phyloP scores from a whole-genome alignment of 2,113 vertebrate species.

The Baryphthengus martii region DNA sequence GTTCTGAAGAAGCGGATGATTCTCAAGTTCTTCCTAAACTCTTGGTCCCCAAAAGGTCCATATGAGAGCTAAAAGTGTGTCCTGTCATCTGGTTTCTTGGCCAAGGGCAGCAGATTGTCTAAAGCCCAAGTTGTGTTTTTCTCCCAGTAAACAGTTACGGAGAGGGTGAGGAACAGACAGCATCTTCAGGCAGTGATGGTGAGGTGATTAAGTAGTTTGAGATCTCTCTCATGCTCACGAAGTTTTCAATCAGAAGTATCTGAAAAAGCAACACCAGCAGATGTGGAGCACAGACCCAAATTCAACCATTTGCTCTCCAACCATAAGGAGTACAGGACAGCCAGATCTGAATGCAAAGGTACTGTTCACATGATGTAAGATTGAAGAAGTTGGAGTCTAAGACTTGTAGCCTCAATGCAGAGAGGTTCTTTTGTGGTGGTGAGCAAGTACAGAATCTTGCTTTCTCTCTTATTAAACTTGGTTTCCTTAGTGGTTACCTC shows the following conservation, averaged over 20 bases:
- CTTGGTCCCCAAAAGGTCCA: neutral
- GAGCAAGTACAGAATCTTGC: neutral
- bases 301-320: conserved; percentile 68
- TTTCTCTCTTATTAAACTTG: neutral
- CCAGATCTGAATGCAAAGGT: conserved; percentile 80
- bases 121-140: neutral
- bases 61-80: neutral
- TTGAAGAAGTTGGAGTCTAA: neutral
- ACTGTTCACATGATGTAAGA: neutral
- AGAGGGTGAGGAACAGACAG: conserved; percentile 69
- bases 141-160: conserved; percentile 76
- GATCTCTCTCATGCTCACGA: conserved; percentile 81
- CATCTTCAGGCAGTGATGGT: conserved; percentile 79
- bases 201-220: conserved; percentile 85
- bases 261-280: conserved; percentile 46
- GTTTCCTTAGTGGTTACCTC: neutral
- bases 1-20: neutral
- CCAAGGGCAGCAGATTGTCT: neutral
- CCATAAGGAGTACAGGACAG: conserved; percentile 68
- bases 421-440: neutral
- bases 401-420: neutral
- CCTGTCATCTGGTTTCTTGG: neutral
- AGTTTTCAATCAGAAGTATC: conserved; percentile 65
- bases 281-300: conserved; percentile 58
- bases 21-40: neutral